Evolutionary conservation across 2,113 vertebrate species (phyloP).

Genomic region (Melospiza melodia): DNA sequence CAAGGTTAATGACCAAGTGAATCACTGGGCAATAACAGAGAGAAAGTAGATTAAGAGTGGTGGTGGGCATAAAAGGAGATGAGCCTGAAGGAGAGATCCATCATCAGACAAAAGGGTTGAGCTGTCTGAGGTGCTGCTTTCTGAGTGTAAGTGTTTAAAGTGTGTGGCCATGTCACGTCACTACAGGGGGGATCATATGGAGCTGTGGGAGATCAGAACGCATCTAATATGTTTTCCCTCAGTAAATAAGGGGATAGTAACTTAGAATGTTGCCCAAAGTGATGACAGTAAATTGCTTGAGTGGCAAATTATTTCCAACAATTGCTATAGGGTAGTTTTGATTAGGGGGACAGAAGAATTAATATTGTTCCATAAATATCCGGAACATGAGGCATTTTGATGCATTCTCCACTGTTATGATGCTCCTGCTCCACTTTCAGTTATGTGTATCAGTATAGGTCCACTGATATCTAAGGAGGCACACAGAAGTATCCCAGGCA

Average conservation of each 20-base stretch:
- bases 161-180: background rate
- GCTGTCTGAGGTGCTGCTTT: background rate
- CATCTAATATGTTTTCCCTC: background rate
- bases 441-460: background rate
- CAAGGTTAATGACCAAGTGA: background rate
- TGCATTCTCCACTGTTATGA: background rate
- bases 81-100: background rate
- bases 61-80: background rate
- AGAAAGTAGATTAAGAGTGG: background rate
- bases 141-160: background rate
- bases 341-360: background rate
- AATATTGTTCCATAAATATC: background rate
- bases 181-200: fast-evolving
- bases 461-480: background rate
- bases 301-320: background rate
- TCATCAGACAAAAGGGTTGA: background rate
- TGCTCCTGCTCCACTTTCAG: background rate
- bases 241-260: background rate
- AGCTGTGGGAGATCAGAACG: background rate
- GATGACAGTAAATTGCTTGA: background rate
- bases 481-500: background rate
- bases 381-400: background rate
- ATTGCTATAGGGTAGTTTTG: background rate
- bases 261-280: background rate
- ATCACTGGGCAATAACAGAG: background rate